Conservation (phyloP, 2,797 vertebrate genomes). For the Sebastes glaucus region DNA sequence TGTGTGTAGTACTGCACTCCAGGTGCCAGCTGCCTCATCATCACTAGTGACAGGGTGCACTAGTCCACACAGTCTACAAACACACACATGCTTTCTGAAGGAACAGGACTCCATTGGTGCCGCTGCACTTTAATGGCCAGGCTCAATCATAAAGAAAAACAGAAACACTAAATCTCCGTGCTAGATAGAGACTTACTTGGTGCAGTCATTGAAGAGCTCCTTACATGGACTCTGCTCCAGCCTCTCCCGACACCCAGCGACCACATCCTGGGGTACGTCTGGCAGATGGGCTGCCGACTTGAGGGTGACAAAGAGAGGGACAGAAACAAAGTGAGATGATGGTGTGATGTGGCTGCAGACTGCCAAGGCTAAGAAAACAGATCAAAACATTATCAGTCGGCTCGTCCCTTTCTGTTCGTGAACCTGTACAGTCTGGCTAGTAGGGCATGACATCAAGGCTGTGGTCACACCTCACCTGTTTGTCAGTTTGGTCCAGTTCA, state of each 20-base stretch:
- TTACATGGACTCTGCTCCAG: constrained; percentile 88
- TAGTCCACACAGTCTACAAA: constrained; percentile 34
- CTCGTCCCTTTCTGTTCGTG: not conserved
- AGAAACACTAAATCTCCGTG: not conserved
- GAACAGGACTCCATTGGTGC: constrained; percentile 29
- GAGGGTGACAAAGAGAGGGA: constrained; percentile 22
- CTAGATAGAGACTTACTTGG: constrained; percentile 81
- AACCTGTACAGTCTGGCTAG: not conserved
- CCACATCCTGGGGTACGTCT: constrained; percentile 85
- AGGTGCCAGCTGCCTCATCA: constrained; percentile 77
- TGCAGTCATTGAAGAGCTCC: constrained; percentile 90
- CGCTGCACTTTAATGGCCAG: constrained; percentile 8
- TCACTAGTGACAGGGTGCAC: constrained; percentile 59
- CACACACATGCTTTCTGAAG: constrained; percentile 12
- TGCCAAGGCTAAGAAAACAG: not conserved
- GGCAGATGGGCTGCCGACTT: constrained; percentile 86
- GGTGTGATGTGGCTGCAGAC: not conserved
- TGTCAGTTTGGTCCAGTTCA: not conserved
- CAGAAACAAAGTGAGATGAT: not conserved
- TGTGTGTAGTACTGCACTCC: constrained; percentile 27
- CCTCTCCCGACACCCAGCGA: constrained; percentile 85
- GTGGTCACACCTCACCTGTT: not conserved
- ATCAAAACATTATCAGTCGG: not conserved
- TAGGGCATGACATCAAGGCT: not conserved
- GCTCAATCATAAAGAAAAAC: constrained; percentile 6